Conservation (phyloP, 2,113 vertebrate species). For the Scalopus aquaticus region DNA sequence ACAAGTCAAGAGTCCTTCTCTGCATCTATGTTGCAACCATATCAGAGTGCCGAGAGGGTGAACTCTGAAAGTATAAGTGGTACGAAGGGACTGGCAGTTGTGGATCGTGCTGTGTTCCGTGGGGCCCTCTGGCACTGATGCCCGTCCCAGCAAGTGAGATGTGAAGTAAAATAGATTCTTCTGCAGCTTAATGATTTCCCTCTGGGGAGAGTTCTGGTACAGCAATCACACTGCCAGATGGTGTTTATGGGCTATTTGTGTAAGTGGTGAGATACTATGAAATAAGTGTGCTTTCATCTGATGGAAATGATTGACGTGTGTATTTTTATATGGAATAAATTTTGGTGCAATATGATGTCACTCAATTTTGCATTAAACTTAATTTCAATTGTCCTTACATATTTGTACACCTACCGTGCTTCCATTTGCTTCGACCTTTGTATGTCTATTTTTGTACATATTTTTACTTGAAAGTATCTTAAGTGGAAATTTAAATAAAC, state of each 20-base stretch:
- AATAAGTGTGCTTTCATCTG: constrained; percentile 15
- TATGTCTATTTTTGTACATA: constrained; percentile 3
- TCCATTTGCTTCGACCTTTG: constrained; percentile 49
- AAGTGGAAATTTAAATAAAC: constrained; percentile 70
- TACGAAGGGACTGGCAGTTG: neutral
- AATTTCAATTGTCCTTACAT: constrained; percentile 38
- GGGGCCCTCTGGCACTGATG: constrained; percentile 3
- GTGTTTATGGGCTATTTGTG: neutral
- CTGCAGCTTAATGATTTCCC: constrained; percentile 31
- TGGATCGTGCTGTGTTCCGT: neutral
- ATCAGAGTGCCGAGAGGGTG: neutral
- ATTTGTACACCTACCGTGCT: neutral
- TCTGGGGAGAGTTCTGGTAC: neutral
- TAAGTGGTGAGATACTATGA: neutral
- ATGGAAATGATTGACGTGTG: neutral
- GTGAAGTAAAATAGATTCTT: constrained; percentile 57
- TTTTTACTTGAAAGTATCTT: constrained; percentile 38
- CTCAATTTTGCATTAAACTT: constrained; percentile 37
- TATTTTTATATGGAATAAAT: neutral
- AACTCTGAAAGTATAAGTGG: neutral
- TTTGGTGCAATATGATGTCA: constrained; percentile 12
- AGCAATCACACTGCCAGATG: constrained; percentile 25
- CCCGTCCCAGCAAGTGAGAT: constrained; percentile 35
- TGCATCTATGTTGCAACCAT: neutral
- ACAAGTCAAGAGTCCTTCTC: neutral